Conservation (phyloP, 1,140 invertebrate genomes). For the Diabrotica undecimpunctata region DNA sequence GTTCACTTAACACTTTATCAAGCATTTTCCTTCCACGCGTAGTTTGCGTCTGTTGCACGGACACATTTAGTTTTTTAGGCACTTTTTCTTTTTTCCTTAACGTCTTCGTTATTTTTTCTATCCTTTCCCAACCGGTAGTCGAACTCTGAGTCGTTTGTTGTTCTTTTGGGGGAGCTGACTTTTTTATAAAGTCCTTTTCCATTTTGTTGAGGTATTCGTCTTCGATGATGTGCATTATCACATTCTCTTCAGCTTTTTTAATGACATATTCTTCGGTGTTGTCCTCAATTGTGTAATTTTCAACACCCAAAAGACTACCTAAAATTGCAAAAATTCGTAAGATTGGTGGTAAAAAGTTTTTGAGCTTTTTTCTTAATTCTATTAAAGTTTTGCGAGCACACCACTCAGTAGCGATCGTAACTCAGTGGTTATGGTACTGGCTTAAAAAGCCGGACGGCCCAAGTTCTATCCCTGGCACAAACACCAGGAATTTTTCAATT, state of each 20-base stretch:
- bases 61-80: constrained; percentile 25
- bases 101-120: constrained; percentile 26
- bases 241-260: constrained; percentile 21
- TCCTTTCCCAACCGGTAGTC: constrained; percentile 30
- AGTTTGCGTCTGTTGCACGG: constrained; percentile 8
- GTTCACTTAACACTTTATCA: background rate
- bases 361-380: too few relatives aligned
- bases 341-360: too few relatives aligned
- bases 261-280: constrained; percentile 19
- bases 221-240: constrained; percentile 28
- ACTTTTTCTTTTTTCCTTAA: constrained; percentile 22
- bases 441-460: too few relatives aligned
- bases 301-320: background rate
- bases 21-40: background rate
- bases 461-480: too few relatives aligned
- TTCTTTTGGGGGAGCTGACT: background rate
- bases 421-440: too few relatives aligned
- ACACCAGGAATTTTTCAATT: too few relatives aligned
- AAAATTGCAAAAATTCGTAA: too few relatives aligned
- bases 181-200: constrained; percentile 19
- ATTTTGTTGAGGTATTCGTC: constrained; percentile 32
- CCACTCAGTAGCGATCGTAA: too few relatives aligned
- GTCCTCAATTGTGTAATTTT: constrained; percentile 20
- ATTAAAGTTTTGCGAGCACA: too few relatives aligned
- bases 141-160: background rate